Evolutionary conservation across 2,888 invertebrate genomes (phyloP), one percentile per base, ranked within the genome.

Genomic region (Schizaphis graminum): DNA sequence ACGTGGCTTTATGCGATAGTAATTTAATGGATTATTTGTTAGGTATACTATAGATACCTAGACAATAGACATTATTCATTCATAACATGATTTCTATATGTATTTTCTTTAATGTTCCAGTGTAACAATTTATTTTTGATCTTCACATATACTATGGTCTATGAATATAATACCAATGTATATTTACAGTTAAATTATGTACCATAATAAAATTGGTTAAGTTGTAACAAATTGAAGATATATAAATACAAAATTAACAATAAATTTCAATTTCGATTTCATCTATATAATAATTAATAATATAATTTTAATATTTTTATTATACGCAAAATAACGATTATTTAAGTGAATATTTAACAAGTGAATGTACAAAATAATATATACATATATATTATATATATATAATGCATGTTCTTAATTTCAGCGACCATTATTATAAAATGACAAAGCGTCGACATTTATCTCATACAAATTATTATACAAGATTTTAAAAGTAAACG

Each of bases 301-400:
- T 87, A 49, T 53, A 87, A 87, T 87, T 53, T n/a, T 49, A 53
- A 26, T 21, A n/a, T 44, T 91, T 84, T 28, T 35, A 91, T 84
- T 56, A 56, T 56, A 85, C 56, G 84, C 85, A 91, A 91, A 91
- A 91, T 91, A 91, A 85, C 91, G 28, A 91, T 91, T 56, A 85
- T 91, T 85, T 85, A 21, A 91, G 91, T 91, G 91, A 91, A 56
- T 85, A 85, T 21, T 91, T 91, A 91, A 91, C 91, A 91, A 91
- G 91, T 91, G 91, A 91, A 61, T 91, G 47, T 67, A 77, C 49
- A 91, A 77, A 91, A 41, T 16, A 84, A 67, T 41, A 89, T 13
- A 53, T 49, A 49, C 13, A 49, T 53, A 26, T 41, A 53, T 84
- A 84, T 53, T 44, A 89, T 61, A 44, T 3, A 44, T 89, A 89